Conservation (phyloP, 2,797 vertebrate species). For the Scyliorhinus canicula region DNA sequence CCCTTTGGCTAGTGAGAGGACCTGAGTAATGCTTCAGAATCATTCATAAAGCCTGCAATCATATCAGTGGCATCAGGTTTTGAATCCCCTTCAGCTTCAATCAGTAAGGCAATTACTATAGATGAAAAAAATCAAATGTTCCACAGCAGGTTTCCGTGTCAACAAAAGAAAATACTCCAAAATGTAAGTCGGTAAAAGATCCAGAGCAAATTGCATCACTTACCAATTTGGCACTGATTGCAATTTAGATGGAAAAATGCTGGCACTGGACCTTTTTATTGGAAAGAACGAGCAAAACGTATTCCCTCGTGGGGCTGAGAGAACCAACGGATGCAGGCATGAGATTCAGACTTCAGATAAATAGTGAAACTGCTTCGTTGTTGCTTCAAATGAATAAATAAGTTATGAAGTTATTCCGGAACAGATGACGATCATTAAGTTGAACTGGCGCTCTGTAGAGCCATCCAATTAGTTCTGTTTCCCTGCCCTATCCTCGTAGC, state of each 20-base stretch:
- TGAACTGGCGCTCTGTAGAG: too few species aligned
- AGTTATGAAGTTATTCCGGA: not conserved
- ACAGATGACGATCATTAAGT: too few species aligned
- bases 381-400: not conserved
- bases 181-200: not conserved
- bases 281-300: not conserved
- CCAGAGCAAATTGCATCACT: not conserved
- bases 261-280: not conserved
- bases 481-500: too few species aligned
- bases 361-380: not conserved
- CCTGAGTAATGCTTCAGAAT: not conserved
- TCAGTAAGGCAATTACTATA: not conserved
- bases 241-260: not conserved
- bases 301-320: not conserved
- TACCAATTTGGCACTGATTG: not conserved
- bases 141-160: not conserved
- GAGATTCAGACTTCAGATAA: not conserved
- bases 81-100: not conserved
- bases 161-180: not conserved
- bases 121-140: not conserved
- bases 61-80: not conserved
- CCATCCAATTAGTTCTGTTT: too few species aligned
- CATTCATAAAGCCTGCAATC: not conserved
- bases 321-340: not conserved
- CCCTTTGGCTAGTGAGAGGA: not conserved